phyloP scores from a whole-genome alignment of 2,797 vertebrate genomes.

The Rhodeus uyekii region DNA sequence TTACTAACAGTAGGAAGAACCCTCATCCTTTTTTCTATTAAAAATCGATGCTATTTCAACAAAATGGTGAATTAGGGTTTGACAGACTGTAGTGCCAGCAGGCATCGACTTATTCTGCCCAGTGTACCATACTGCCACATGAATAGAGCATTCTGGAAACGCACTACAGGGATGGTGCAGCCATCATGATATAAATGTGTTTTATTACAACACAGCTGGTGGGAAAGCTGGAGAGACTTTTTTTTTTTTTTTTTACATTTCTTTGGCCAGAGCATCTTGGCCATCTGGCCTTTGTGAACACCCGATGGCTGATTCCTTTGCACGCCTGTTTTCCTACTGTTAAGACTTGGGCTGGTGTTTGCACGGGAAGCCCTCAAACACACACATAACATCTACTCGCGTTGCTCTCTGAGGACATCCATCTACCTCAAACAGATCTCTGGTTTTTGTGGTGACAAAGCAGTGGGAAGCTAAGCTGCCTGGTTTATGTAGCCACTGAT shows the following conservation, averaged over 20 bases:
- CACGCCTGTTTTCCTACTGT: background rate
- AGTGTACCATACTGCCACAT: constrained; percentile 49
- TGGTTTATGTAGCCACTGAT: constrained; percentile 64
- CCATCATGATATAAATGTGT: constrained; percentile 80
- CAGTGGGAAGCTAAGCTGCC: constrained; percentile 56
- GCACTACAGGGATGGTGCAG: constrained; percentile 69
- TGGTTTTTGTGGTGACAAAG: constrained; percentile 53
- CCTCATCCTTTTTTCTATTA: background rate
- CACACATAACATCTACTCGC: constrained; percentile 55
- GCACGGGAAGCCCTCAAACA: constrained; percentile 63
- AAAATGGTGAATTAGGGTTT: background rate
- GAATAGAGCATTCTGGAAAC: constrained; percentile 58
- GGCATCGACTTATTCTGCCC: constrained; percentile 42
- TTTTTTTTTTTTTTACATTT: constrained; percentile 62
- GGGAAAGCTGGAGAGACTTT: constrained; percentile 63
- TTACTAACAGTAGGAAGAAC: background rate
- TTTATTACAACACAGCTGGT: constrained; percentile 79
- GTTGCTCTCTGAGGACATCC: constrained; percentile 64
- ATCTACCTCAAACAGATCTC: constrained; percentile 52
- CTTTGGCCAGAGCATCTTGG: constrained; percentile 72
- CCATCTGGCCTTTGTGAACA: constrained; percentile 77
- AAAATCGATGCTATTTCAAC: background rate
- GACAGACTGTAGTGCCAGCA: constrained; percentile 12
- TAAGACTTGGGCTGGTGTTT: background rate
- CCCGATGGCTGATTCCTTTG: constrained; percentile 60